Conservation (phyloP, 2,113 vertebrate species). For the Malurus elegans region DNA sequence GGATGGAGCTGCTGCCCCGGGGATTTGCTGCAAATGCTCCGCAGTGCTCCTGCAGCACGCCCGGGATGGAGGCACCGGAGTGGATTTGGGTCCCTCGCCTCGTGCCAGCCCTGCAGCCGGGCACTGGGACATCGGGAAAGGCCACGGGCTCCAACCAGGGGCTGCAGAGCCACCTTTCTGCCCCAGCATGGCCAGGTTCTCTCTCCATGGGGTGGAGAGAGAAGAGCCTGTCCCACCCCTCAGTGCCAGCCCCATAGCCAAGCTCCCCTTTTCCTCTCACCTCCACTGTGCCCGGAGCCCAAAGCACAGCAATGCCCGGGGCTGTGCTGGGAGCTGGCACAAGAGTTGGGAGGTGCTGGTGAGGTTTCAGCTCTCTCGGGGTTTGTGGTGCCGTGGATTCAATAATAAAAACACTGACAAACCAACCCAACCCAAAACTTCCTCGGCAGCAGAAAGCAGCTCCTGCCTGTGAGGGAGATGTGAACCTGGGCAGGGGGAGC, state of each 20-base stretch:
- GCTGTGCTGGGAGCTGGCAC: accelerated
- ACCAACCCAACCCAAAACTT: conserved; percentile 45
- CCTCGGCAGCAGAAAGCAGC: conserved; percentile 71
- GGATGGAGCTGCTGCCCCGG: not conserved
- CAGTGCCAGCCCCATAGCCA: accelerated
- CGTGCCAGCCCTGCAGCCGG: accelerated
- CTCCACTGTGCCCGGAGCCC: not conserved
- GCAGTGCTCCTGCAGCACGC: accelerated
- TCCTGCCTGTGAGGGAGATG: not conserved
- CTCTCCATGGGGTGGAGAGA: not conserved
- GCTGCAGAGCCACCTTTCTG: accelerated
- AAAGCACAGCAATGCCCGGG: accelerated
- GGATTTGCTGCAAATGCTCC: accelerated
- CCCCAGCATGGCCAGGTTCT: accelerated
- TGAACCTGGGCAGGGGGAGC: not conserved
- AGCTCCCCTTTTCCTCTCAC: not conserved
- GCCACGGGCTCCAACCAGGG: not conserved
- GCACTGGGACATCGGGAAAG: accelerated
- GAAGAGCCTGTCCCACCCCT: not conserved
- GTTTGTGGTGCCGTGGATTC: conserved; percentile 76
- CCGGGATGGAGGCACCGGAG: not conserved
- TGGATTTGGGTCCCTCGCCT: accelerated
- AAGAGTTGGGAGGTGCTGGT: accelerated
- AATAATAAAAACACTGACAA: conserved; percentile 76
- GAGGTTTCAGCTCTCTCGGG: accelerated